These are phyloP conservation scores for Spilogale gracilis DNA, from an alignment of 2,113 vertebrate genomes.

Conservation along the genomic window DNA sequence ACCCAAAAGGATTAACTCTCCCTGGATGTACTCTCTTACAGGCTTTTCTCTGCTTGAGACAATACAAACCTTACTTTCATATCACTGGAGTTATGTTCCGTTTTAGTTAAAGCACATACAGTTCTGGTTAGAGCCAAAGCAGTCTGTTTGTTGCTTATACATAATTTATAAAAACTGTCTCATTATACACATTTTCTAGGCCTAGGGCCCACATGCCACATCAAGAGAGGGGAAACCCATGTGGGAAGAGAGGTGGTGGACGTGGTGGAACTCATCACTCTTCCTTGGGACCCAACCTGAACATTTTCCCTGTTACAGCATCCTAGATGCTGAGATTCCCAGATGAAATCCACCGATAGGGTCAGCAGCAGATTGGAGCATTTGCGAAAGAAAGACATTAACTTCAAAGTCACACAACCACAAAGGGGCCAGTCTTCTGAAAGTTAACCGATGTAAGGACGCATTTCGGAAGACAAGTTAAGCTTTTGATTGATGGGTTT, in stretches of 20 bases:
- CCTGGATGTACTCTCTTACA: not conserved
- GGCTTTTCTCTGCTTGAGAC: not conserved
- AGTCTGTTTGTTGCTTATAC: not conserved
- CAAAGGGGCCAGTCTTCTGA: not conserved
- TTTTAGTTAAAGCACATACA: not conserved
- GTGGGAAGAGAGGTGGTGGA: not conserved
- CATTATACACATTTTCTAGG: not conserved
- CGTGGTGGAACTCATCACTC: not conserved
- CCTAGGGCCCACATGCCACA: no score
- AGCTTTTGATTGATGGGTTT: conserved; percentile 25
- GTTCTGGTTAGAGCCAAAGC: not conserved
- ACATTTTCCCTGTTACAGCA: not conserved
- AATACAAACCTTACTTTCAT: not conserved
- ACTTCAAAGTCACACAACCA: conserved; percentile 33
- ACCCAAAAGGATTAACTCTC: not conserved
- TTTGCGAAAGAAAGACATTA: not conserved
- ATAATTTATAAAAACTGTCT: not conserved
- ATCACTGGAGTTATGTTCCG: not conserved
- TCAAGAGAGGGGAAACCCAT: not conserved
- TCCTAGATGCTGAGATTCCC: not conserved
- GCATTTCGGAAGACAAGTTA: conserved; percentile 27
- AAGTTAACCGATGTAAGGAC: not conserved
- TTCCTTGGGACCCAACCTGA: not conserved
- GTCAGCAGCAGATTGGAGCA: not conserved
- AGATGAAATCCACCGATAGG: not conserved